These are phyloP conservation scores for Margarornis squamiger DNA, from an alignment of 2,797 vertebrate genomes.

Conservation along the genomic window DNA sequence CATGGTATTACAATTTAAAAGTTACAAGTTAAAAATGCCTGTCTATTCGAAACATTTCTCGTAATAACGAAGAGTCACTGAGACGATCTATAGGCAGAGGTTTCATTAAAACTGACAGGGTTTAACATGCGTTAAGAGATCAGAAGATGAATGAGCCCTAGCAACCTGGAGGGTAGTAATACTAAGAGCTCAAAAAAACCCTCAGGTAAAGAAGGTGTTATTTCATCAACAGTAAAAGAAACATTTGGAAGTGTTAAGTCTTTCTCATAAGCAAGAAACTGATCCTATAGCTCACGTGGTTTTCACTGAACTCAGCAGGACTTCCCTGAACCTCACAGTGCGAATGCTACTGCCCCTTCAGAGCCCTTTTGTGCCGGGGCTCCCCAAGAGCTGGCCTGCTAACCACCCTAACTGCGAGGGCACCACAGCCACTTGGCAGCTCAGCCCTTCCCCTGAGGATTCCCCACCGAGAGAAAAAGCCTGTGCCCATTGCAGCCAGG, in stretches of 20 bases:
- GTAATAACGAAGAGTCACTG: not conserved
- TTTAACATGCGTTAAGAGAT: not conserved
- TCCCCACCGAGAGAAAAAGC: not conserved
- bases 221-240: not conserved
- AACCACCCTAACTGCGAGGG: not conserved
- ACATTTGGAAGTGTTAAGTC: not conserved
- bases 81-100: not conserved
- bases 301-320: not conserved
- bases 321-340: not conserved
- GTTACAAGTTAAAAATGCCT: not conserved
- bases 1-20: not conserved
- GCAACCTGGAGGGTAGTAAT: not conserved
- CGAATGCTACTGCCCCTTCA: not conserved
- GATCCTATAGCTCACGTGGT: not conserved
- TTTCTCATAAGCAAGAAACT: not conserved
- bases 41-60: not conserved
- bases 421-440: not conserved
- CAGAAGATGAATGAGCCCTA: not conserved
- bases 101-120: not conserved
- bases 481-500: accelerated
- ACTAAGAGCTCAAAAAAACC: not conserved
- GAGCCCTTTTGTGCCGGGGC: not conserved
- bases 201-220: not conserved
- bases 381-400: not conserved
- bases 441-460: not conserved